These are phyloP conservation scores for Brachionus plicatilis DNA, from an alignment of 1,140 invertebrate species.

Conservation along the genomic window DNA sequence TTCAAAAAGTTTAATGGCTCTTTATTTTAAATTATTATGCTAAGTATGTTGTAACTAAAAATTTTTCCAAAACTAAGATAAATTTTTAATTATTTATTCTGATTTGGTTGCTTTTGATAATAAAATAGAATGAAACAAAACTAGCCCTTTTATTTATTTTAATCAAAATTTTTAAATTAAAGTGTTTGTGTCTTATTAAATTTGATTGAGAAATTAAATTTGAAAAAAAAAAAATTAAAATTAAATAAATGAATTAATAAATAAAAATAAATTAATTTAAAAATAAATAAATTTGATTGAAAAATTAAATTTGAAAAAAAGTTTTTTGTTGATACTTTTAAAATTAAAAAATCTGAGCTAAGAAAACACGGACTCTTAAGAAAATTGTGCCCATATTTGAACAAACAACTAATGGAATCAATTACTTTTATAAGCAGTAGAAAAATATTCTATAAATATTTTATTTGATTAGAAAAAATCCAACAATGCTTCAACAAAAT, in stretches of 20 bases:
- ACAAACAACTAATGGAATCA: neutral
- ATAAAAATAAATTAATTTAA: too few relatives aligned
- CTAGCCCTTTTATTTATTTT: neutral
- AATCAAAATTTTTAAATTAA: neutral
- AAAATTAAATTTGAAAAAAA: neutral
- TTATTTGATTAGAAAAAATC: neutral
- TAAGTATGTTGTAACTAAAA: neutral
- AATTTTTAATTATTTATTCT: neutral
- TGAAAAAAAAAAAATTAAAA: too few relatives aligned
- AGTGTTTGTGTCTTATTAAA: neutral
- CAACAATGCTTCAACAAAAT: neutral
- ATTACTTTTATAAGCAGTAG: neutral
- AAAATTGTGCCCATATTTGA: neutral
- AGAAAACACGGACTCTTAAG: neutral
- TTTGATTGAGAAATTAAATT: neutral
- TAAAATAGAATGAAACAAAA: neutral
- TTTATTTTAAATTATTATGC: neutral
- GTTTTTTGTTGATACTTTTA: neutral
- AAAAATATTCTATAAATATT: neutral
- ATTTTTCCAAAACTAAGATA: neutral
- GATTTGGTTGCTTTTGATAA: neutral
- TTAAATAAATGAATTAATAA: too few relatives aligned
- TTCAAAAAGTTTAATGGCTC: neutral
- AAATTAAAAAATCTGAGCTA: neutral
- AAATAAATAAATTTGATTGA: neutral